Percentiles rank a stretch among this genome's conserved stretches.
Evolutionary conservation across 2,797 vertebrate species (phyloP).

Genomic region (Tinamus major): DNA sequence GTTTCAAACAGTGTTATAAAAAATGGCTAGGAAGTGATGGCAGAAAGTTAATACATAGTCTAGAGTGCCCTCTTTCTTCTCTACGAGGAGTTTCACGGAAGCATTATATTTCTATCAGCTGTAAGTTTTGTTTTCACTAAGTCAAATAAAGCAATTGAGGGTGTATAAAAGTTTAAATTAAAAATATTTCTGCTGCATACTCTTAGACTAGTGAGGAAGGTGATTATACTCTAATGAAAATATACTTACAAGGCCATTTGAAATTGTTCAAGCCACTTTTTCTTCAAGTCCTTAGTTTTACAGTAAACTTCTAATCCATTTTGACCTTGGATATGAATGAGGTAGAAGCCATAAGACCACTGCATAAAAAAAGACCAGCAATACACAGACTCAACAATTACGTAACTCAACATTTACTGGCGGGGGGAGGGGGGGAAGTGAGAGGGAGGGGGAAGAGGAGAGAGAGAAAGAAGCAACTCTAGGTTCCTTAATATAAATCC

Average conservation of each 20-base stretch:
- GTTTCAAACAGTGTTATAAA: constrained; percentile 25
- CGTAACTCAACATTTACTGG: background rate
- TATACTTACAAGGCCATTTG: constrained; percentile 97
- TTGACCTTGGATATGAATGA: constrained; percentile 96
- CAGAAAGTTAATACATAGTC: constrained; percentile 43
- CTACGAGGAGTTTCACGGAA: constrained; percentile 38
- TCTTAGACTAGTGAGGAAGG: background rate
- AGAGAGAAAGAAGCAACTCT: background rate
- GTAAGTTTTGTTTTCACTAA: background rate
- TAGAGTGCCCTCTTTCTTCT: constrained; percentile 78
- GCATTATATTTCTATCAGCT: background rate
- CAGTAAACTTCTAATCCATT: constrained; percentile 97
- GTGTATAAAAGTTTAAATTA: background rate
- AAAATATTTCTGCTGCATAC: background rate
- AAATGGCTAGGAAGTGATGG: background rate
- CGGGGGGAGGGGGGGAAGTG: too few relatives aligned
- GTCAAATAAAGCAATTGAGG: background rate
- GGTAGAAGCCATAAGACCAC: constrained; percentile 99
- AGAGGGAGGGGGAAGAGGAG: too few relatives aligned
- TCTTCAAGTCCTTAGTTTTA: constrained; percentile 99
- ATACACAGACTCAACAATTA: constrained; percentile 38
- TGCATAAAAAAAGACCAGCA: constrained; percentile 76
- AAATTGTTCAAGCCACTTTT: constrained; percentile 98
- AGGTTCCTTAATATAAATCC: background rate
- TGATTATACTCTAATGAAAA: background rate